Evolutionary conservation across 2,113 vertebrate species (phyloP).

Genomic region (Piliocolobus tephrosceles): DNA sequence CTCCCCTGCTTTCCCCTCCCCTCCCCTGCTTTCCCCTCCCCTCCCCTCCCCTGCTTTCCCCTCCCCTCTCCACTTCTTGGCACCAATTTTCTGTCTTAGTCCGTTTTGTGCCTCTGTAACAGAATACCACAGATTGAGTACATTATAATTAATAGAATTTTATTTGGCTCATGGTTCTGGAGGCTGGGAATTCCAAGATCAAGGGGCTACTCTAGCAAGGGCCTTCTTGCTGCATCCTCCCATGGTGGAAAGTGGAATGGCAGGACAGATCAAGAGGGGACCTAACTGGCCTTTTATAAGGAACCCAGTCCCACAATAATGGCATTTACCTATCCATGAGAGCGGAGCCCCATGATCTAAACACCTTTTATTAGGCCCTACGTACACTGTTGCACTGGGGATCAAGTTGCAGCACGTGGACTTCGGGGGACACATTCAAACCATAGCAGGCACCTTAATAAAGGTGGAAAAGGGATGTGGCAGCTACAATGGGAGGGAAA

Average conservation of each 20-base stretch:
- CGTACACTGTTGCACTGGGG: not conserved
- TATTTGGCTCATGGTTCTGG: not conserved
- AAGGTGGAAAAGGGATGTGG: not conserved
- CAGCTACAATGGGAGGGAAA: not conserved
- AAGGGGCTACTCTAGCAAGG: not conserved
- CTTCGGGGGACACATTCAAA: not conserved
- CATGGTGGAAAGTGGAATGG: not conserved
- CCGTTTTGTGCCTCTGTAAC: not conserved
- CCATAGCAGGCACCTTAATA: too few species aligned
- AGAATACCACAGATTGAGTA: not conserved
- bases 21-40: too few species aligned
- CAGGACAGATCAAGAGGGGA: not conserved
- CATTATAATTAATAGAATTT: not conserved
- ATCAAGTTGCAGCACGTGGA: not conserved
- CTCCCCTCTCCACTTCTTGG: too few species aligned
- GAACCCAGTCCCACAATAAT: not conserved
- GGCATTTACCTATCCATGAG: not conserved
- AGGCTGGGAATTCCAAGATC: not conserved
- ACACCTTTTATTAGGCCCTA: not conserved
- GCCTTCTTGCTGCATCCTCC: not conserved
- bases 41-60: too few species aligned
- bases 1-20: rapidly evolving
- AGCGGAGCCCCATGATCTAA: not conserved
- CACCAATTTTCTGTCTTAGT: not conserved
- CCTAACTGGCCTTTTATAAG: not conserved